Conservation (phyloP, 1,140 invertebrate species). For the Drosophila pseudoobscura region DNA sequence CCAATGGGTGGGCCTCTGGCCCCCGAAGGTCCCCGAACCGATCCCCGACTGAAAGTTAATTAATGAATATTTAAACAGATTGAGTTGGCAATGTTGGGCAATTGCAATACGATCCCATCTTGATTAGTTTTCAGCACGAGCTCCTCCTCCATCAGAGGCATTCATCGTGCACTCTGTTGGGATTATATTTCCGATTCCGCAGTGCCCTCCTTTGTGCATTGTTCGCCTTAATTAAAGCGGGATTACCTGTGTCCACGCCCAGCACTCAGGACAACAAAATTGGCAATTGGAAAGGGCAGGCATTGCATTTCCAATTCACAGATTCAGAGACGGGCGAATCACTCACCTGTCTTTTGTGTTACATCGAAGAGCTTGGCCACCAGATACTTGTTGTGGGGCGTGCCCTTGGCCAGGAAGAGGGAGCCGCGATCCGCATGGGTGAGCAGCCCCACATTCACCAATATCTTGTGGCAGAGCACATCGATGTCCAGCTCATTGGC, state of each 20-base stretch:
- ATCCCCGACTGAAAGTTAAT: too few species aligned
- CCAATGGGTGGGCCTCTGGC: constrained; percentile 1
- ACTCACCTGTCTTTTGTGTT: constrained; percentile 91
- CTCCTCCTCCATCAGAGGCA: not conserved
- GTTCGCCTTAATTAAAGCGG: constrained; percentile 53
- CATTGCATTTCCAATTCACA: constrained; percentile 20
- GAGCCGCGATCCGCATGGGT: constrained; percentile 94
- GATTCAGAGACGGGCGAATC: not conserved
- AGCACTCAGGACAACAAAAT: constrained; percentile 27
- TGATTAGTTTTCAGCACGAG: not conserved
- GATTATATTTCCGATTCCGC: constrained; percentile 10
- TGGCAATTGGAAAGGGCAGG: constrained; percentile 1
- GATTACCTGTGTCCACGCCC: constrained; percentile 36
- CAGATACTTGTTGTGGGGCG: constrained; percentile 89
- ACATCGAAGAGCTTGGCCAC: constrained; percentile 97
- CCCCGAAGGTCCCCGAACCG: too few species aligned
- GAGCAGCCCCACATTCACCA: constrained; percentile 94
- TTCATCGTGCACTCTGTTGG: constrained; percentile 18
- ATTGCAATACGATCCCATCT: too few species aligned
- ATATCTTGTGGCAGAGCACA: constrained; percentile 96
- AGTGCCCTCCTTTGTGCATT: constrained; percentile 37
- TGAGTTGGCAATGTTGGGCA: too few species aligned
- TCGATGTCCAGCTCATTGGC: constrained; percentile 97
- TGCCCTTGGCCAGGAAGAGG: constrained; percentile 93
- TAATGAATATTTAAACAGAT: too few species aligned